Evolutionary conservation across 2,888 invertebrate species (phyloP).

Genomic region (Mongoloraphidia duomilia): DNA sequence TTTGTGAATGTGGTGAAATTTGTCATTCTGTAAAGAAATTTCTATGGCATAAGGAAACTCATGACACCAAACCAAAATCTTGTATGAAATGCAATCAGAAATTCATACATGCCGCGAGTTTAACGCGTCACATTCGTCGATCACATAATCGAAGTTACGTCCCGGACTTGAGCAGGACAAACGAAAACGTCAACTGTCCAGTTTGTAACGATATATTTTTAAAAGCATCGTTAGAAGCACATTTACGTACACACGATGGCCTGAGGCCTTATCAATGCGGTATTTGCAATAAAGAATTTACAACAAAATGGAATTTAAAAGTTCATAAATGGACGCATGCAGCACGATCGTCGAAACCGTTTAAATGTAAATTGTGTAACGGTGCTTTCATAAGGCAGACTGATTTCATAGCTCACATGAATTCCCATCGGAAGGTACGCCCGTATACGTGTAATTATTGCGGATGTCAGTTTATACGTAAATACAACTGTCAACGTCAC

Average conservation of each 20-base stretch:
- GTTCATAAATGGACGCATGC: constrained; percentile 83
- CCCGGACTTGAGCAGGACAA: constrained; percentile 41
- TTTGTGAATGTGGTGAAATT: constrained; percentile 66
- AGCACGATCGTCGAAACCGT: constrained; percentile 68
- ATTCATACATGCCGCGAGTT: constrained; percentile 69
- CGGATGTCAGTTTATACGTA: constrained; percentile 76
- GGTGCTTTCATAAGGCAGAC: constrained; percentile 71
- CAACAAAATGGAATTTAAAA: constrained; percentile 82
- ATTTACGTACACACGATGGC: constrained; percentile 65
- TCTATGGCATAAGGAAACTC: constrained; percentile 75
- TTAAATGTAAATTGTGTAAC: constrained; percentile 69
- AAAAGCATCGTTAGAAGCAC: constrained; percentile 63
- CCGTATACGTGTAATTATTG: constrained; percentile 84
- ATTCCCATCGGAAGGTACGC: constrained; percentile 67
- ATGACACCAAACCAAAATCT: constrained; percentile 67
- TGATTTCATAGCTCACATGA: constrained; percentile 72
- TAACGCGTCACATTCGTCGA: constrained; percentile 70
- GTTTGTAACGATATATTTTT: constrained; percentile 67
- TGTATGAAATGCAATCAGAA: constrained; percentile 77
- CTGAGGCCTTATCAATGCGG: constrained; percentile 64
- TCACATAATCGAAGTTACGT: constrained; percentile 65
- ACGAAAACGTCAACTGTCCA: constrained; percentile 61
- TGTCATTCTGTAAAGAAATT: constrained; percentile 73
- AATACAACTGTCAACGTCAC: constrained; percentile 77
- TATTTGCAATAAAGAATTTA: constrained; percentile 73